Evolutionary conservation across 2,888 invertebrate genomes (phyloP).

Genomic region (Pristionchus arcanus): DNA sequence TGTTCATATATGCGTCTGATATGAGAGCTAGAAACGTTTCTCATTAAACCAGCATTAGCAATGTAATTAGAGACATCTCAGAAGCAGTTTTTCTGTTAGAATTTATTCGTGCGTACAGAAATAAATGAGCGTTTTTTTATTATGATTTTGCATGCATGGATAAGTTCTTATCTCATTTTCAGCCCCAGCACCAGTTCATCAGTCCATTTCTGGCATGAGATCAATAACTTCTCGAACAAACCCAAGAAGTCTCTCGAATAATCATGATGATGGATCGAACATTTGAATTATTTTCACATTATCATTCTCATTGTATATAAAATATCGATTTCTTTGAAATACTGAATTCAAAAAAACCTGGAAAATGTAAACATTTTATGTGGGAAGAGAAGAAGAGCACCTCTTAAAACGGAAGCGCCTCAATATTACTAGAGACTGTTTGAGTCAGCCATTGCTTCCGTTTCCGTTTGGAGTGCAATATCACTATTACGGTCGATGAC

Average conservation of each 20-base stretch:
- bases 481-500: neutral
- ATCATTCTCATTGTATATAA: neutral
- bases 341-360: neutral
- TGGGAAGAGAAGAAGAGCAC: too few relatives aligned
- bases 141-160: neutral
- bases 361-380: too few relatives aligned
- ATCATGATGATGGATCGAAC: constrained; percentile 3
- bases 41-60: neutral
- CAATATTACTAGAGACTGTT: neutral
- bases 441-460: neutral
- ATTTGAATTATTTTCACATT: neutral
- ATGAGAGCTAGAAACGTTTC: neutral
- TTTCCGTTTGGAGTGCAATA: neutral
- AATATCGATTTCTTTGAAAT: neutral
- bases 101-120: neutral
- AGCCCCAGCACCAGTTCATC: neutral
- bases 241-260: neutral
- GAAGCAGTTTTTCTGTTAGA: neutral
- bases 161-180: neutral
- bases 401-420: too few relatives aligned
- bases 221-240: neutral
- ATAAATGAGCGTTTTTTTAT: neutral
- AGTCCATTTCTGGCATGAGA: neutral
- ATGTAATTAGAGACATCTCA: neutral
- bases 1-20: neutral